Evolutionary conservation across 2,888 invertebrate genomes (phyloP), one percentile per base, ranked within the genome.

Genomic region (Linyphia triangularis): DNA sequence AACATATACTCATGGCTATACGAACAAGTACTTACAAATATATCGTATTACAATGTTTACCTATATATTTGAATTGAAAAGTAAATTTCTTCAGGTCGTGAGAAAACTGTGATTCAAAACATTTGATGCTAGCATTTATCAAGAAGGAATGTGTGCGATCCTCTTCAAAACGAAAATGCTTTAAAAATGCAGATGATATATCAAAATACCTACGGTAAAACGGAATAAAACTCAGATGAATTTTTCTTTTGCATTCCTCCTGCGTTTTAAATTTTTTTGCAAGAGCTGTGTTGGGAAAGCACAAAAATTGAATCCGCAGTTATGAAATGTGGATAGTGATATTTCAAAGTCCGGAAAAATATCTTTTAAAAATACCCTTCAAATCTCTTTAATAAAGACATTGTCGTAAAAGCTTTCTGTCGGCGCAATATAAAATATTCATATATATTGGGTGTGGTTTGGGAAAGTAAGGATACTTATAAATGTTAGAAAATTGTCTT

Each of bases 151-250:
- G 43, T 22, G n/a, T 16, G 43, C 13, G 9, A 19, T 22, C 43
- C 51, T 24, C 26, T 40, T 51, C 26, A 30, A 78, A 78, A 78
- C 51, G n/a, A 65, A 65, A 78, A 65, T 78, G 67, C 78, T 78
- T 30, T 65, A 65, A 65, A 78, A 78, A 78, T 78, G 78, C 78
- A 78, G 78, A 78, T 78, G 78, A 78, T 78, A 78, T 78, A 78
- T 78, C 78, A 78, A 78, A 78, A 78, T 78, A 78, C 67, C 37
- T 43, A 51, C 78, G 78, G 65, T 78, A 78, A 78, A 78, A 78
- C 30, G 65, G 67, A 43, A 65, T 26, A 28, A 78, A 77, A 77
- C 40, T 13, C 40, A 40, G 63, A 43, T 63, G 40, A 65, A 24
- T 33, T 67, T 78, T 67, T 77, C 59, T 75, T 77, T 63, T 10